Conservation (phyloP, 2,888 invertebrate genomes). For the Minunthozetes semirufus region DNA sequence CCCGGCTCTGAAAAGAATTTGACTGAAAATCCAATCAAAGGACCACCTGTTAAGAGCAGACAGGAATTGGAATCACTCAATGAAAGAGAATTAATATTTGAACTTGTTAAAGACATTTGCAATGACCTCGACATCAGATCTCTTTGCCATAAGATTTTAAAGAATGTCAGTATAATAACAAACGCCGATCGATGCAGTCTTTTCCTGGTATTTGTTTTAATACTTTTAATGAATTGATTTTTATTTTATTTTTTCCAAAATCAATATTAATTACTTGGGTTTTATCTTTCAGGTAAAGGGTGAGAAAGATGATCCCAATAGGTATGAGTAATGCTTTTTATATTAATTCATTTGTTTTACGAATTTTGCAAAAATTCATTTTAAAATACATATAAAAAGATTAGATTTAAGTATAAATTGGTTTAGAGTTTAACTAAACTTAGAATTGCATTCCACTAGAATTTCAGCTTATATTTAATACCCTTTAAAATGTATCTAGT, state of each 20-base stretch:
- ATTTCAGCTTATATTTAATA: too few relatives aligned
- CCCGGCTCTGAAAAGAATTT: slow-evolving; percentile 28
- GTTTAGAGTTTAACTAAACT: too few relatives aligned
- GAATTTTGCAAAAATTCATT: background rate
- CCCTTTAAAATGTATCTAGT: too few relatives aligned
- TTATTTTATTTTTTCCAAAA: background rate
- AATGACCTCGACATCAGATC: slow-evolving; percentile 89
- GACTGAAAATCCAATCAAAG: background rate
- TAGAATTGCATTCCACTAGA: too few relatives aligned
- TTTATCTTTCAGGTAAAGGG: slow-evolving; percentile 30
- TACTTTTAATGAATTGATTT: background rate
- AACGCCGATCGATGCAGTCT: slow-evolving; percentile 87
- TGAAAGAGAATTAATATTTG: slow-evolving; percentile 90
- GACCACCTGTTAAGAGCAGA: slow-evolving; percentile 35
- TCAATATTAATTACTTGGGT: background rate
- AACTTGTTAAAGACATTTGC: slow-evolving; percentile 92
- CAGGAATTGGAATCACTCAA: slow-evolving; percentile 72
- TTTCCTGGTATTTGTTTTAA: slow-evolving; percentile 58
- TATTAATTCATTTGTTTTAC: background rate
- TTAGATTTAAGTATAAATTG: too few relatives aligned
- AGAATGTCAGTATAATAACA: slow-evolving; percentile 84
- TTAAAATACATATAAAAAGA: too few relatives aligned
- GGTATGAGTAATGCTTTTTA: slow-evolving; percentile 59
- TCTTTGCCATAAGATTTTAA: slow-evolving; percentile 85
- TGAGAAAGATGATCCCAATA: slow-evolving; percentile 50